These are phyloP conservation scores for Diphyllodes magnificus DNA, from an alignment of 2,113 vertebrate species.

Conservation along the genomic window DNA sequence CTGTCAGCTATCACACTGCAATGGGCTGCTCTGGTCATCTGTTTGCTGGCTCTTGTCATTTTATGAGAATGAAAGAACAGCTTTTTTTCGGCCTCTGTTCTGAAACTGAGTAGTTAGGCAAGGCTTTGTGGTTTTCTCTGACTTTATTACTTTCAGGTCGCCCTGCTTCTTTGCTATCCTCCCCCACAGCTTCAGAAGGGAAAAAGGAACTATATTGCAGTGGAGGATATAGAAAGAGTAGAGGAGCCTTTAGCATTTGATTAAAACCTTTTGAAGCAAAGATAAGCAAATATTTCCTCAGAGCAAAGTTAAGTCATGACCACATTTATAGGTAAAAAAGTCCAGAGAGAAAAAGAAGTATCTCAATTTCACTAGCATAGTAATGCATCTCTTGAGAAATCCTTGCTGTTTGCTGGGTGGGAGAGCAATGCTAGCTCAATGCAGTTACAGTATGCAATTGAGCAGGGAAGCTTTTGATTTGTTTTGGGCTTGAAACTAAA, in stretches of 20 bases:
- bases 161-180: neutral
- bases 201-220: neutral
- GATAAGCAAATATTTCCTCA: neutral
- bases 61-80: slow-evolving; percentile 20
- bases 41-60: neutral
- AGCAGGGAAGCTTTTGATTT: neutral
- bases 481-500: neutral
- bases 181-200: neutral
- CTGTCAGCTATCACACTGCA: neutral
- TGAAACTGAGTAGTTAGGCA: neutral
- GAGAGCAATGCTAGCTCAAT: neutral
- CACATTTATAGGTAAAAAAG: neutral
- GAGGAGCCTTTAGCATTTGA: neutral
- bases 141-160: neutral
- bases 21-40: neutral
- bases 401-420: neutral
- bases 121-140: neutral
- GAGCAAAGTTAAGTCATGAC: neutral
- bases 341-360: neutral
- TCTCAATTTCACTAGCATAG: neutral
- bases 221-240: neutral
- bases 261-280: neutral
- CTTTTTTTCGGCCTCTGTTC: neutral
- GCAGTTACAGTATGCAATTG: neutral
- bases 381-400: neutral